phyloP scores from a whole-genome alignment of 2,113 vertebrate species.

The Takifugu bimaculatus region DNA sequence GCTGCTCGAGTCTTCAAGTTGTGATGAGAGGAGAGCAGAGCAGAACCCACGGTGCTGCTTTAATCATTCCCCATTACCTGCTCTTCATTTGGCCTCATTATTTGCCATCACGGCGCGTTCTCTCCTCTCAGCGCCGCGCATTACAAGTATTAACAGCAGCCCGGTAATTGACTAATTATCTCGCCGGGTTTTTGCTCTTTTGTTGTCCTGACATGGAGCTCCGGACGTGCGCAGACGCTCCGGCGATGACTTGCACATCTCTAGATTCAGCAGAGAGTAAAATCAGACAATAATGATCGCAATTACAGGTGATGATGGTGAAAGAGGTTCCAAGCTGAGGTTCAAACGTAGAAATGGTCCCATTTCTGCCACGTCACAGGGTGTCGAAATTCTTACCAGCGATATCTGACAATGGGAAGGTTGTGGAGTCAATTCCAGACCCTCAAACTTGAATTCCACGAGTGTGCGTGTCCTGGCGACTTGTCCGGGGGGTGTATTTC shows the following conservation, averaged over 20 bases:
- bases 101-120: conserved; percentile 25
- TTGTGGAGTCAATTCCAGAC: too few relatives aligned
- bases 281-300: conserved; percentile 1
- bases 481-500: too few relatives aligned
- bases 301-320: conserved; percentile 31
- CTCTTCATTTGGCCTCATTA: conserved; percentile 41
- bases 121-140: conserved; percentile 13
- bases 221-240: background rate
- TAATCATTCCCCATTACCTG: conserved; percentile 34
- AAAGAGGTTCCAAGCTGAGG: background rate
- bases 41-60: conserved; percentile 1
- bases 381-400: too few relatives aligned
- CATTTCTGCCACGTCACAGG: background rate
- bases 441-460: too few relatives aligned
- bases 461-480: too few relatives aligned
- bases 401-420: too few relatives aligned
- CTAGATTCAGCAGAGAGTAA: too few relatives aligned
- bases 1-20: conserved; percentile 28
- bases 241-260: too few relatives aligned
- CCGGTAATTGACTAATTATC: conserved; percentile 47
- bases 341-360: background rate
- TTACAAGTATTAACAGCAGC: conserved; percentile 43
- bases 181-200: background rate
- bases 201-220: conserved; percentile 15
- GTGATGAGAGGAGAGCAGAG: conserved; percentile 21